Evolutionary conservation across 2,113 vertebrate species (phyloP).

Genomic region (Orientallactaga bullata): DNA sequence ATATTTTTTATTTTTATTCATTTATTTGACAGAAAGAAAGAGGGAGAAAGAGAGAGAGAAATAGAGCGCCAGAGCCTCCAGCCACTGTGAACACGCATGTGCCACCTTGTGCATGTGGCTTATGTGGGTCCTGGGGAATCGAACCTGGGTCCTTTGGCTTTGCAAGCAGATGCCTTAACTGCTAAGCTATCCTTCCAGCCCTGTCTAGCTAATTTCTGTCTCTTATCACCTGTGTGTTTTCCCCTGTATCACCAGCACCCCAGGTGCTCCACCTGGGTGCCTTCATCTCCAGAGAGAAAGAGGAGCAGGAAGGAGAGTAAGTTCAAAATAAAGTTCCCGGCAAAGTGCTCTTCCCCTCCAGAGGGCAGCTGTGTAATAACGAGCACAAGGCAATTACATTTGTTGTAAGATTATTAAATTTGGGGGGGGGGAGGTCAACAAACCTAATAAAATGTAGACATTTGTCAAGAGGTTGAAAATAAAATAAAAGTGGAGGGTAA

Average conservation of each 20-base stretch:
- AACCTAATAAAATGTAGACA: constrained; percentile 65
- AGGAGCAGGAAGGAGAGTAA: neutral
- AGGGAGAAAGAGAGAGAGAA: too few relatives aligned
- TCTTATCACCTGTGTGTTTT: too few relatives aligned
- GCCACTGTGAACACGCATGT: too few relatives aligned
- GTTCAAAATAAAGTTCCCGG: neutral
- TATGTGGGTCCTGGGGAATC: too few relatives aligned
- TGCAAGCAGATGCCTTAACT: too few relatives aligned
- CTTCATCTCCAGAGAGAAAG: neutral
- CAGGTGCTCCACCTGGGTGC: neutral
- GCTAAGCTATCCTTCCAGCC: too few relatives aligned
- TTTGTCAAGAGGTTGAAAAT: constrained; percentile 53
- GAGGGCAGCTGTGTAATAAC: neutral
- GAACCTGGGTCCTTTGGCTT: too few relatives aligned
- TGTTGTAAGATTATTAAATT: constrained; percentile 54
- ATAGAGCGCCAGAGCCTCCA: too few relatives aligned
- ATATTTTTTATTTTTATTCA: too few relatives aligned
- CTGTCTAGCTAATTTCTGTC: too few relatives aligned
- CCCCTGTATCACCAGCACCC: neutral
- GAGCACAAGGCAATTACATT: constrained; percentile 27
- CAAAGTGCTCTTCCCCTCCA: neutral
- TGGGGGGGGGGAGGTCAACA: neutral
- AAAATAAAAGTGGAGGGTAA: constrained; percentile 32
- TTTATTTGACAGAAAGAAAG: too few relatives aligned
- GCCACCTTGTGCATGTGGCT: too few relatives aligned